Conservation (phyloP, 1,140 invertebrate genomes). For the Anoplolepis gracilipes region DNA sequence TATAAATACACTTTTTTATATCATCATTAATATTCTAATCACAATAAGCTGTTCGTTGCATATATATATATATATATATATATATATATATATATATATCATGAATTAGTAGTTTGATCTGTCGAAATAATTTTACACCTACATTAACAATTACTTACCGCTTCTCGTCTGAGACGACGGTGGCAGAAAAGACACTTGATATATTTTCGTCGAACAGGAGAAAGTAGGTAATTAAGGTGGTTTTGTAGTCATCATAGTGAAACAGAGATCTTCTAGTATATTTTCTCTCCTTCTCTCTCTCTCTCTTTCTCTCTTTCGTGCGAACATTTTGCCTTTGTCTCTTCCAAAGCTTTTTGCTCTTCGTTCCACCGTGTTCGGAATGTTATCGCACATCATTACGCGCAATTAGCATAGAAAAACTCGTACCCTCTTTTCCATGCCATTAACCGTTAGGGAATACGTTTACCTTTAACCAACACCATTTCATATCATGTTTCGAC, state of each 20-base stretch:
- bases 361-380: slow-evolving; percentile 24
- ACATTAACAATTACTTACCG: slow-evolving; percentile 1
- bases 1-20: not conserved
- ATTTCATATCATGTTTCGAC: slow-evolving; percentile 32
- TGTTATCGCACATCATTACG: slow-evolving; percentile 56
- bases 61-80: no score
- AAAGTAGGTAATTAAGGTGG: slow-evolving; percentile 62
- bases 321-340: slow-evolving; percentile 26
- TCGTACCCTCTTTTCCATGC: slow-evolving; percentile 56
- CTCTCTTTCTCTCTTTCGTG: not conserved
- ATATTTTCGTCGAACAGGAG: slow-evolving; percentile 38
- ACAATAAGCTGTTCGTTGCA: not conserved
- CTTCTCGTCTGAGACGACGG: not conserved
- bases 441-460: slow-evolving; percentile 66
- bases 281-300: slow-evolving; percentile 17
- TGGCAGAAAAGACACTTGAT: slow-evolving; percentile 22
- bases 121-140: slow-evolving; percentile 20
- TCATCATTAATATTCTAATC: not conserved
- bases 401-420: slow-evolving; percentile 69
- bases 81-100: no score
- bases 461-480: not conserved
- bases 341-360: slow-evolving; percentile 1
- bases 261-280: slow-evolving; percentile 1
- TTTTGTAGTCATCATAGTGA: slow-evolving; percentile 55
- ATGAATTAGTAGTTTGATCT: slow-evolving; percentile 2